Evolutionary conservation across 2,113 vertebrate genomes (phyloP).

Genomic region (Piliocolobus tephrosceles): DNA sequence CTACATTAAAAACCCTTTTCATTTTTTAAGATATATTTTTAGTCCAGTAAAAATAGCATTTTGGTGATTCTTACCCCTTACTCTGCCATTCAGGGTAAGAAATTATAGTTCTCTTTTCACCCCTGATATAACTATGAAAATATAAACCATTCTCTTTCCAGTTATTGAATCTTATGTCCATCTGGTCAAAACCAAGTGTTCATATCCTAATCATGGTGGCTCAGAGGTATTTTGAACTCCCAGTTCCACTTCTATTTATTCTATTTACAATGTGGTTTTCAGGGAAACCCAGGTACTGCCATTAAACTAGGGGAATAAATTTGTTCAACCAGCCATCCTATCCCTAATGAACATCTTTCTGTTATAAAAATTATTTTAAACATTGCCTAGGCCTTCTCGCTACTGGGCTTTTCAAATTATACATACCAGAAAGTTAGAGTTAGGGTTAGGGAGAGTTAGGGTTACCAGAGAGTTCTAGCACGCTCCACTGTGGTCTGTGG

Average conservation of each 20-base stretch:
- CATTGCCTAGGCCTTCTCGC: not conserved
- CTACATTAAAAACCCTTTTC: not conserved
- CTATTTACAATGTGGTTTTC: not conserved
- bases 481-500: not conserved
- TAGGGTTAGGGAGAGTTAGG: no score
- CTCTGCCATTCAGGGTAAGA: not conserved
- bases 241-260: not conserved
- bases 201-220: not conserved
- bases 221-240: not conserved
- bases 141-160: conserved; percentile 10
- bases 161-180: not conserved
- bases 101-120: conserved; percentile 27
- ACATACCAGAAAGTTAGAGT: not conserved
- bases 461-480: not conserved
- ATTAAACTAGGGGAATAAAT: not conserved
- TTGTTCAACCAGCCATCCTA: not conserved
- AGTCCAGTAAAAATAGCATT: not conserved
- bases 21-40: conserved; percentile 25
- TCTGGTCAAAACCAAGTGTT: not conserved
- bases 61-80: not conserved
- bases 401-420: not conserved
- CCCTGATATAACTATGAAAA: conserved; percentile 42
- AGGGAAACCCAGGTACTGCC: not conserved
- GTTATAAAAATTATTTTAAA: not conserved
- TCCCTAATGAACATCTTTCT: not conserved